Evolutionary conservation across 2,888 invertebrate species (phyloP), one percentile per base, ranked within the genome.

Genomic region (Epirrhoe alternata): DNA sequence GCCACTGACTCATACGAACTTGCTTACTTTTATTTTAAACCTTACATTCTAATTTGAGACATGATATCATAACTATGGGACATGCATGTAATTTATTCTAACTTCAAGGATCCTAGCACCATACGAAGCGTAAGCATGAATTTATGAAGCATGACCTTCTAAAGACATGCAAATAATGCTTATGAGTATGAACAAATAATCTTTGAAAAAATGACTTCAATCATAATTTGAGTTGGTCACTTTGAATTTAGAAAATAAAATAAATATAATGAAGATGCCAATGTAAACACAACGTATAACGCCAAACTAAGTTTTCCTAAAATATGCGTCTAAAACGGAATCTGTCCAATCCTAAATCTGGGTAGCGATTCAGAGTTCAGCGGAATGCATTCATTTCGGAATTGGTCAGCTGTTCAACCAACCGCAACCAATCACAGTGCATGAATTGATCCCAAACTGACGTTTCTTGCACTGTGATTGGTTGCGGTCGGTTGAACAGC

Each of bases 71-170:
- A 42, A 42, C 47, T 61, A 60, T 8, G 52, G n/a, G 14, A 56
- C 72, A 72, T 74, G 74, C 72, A 62, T 33, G 53, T 64, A 61
- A 31, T 62, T 33, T 57, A 24, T 24, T 24, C 24, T 24, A 24
- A 24, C 3, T 24, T 24, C 3, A 42, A 12, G 63, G 55, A 49
- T 8, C 33, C 50, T 8, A 65, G 76, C 73, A 81, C 74, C 73
- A 79, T 81, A 69, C 68, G 42, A 85, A 84, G 86, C 86, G 72
- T 74, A 86, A 86, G 87, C 87, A 78, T 79, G 75, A 66, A 74
- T 70, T 67, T 76, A 78, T 79, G 77, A 79, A 77, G 73, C 74
- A 78, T 78, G 73, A 75, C 76, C 68, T 74, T 67, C 57, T 67
- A 75, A 66, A 78, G 72, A 74, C 79, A 84, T 84, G 82, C 81